Evolutionary conservation across 2,888 invertebrate genomes (phyloP).

Genomic region (Drosophila borborema): DNA sequence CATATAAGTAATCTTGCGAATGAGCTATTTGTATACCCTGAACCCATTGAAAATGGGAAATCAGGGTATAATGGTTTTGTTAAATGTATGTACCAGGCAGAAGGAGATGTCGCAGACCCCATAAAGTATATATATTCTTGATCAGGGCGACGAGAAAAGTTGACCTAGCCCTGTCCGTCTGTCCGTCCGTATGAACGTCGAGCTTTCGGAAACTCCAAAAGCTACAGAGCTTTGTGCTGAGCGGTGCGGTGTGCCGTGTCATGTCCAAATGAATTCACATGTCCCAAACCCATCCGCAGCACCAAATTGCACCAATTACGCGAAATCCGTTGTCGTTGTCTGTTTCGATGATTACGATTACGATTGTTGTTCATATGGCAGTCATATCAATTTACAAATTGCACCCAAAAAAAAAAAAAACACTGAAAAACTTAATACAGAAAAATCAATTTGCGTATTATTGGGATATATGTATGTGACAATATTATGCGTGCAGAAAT

Average conservation of each 20-base stretch:
- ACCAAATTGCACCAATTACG: slow-evolving; percentile 71
- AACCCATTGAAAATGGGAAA: too few relatives aligned
- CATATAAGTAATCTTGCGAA: too few relatives aligned
- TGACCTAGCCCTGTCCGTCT: too few relatives aligned
- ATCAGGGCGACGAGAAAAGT: too few relatives aligned
- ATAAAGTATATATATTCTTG: too few relatives aligned
- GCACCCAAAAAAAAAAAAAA: slow-evolving; percentile 16
- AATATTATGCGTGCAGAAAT: too few relatives aligned
- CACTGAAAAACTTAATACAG: background rate
- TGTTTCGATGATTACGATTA: slow-evolving; percentile 56
- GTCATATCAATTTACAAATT: slow-evolving; percentile 70
- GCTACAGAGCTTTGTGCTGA: slow-evolving; percentile 40
- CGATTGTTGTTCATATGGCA: slow-evolving; percentile 64
- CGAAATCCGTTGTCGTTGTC: slow-evolving; percentile 53
- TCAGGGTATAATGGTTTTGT: too few relatives aligned
- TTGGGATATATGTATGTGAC: slow-evolving; percentile 59
- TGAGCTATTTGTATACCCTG: too few relatives aligned
- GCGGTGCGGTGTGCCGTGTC: slow-evolving; percentile 30
- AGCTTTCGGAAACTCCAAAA: background rate
- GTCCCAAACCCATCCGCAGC: slow-evolving; percentile 45
- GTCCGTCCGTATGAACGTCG: slow-evolving; percentile 1
- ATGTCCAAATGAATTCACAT: slow-evolving; percentile 52
- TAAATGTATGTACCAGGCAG: too few relatives aligned
- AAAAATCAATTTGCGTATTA: slow-evolving; percentile 62
- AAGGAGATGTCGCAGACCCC: too few relatives aligned